Evolutionary conservation across 2,113 vertebrate species (phyloP).

Genomic region (Neodon shergylaensis): DNA sequence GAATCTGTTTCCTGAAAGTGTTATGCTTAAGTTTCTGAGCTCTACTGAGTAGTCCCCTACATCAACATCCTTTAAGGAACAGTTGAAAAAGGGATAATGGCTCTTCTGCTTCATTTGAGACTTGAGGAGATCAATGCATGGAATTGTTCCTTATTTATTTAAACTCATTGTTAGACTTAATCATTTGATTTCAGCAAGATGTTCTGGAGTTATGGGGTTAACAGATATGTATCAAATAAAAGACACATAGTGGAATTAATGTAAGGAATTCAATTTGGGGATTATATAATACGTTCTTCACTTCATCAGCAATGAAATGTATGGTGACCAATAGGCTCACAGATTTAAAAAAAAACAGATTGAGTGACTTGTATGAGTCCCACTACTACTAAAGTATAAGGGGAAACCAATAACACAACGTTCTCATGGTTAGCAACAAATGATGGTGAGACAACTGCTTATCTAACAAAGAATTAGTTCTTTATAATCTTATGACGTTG

Average conservation of each 20-base stretch:
- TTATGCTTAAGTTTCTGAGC: neutral
- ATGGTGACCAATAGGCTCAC: neutral
- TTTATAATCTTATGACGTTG: neutral
- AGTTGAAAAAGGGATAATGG: neutral
- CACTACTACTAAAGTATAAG: neutral
- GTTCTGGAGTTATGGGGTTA: neutral
- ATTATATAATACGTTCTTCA: neutral
- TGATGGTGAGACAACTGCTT: neutral
- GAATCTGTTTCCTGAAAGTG: neutral
- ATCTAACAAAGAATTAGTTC: neutral
- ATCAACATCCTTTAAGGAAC: neutral
- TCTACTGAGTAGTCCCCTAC: neutral
- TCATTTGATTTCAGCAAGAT: neutral
- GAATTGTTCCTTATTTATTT: neutral
- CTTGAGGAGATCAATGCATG: neutral
- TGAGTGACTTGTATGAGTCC: neutral
- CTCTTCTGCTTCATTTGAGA: neutral
- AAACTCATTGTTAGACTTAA: neutral
- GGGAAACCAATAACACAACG: neutral
- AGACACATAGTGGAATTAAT: neutral
- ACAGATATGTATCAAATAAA: neutral
- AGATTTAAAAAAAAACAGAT: neutral
- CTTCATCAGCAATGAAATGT: neutral
- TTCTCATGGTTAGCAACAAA: neutral
- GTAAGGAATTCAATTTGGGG: neutral